Base-by-base conservation (phyloP, 1,140 invertebrate genomes). In the Macrosteles quadrilineatus region DNA sequence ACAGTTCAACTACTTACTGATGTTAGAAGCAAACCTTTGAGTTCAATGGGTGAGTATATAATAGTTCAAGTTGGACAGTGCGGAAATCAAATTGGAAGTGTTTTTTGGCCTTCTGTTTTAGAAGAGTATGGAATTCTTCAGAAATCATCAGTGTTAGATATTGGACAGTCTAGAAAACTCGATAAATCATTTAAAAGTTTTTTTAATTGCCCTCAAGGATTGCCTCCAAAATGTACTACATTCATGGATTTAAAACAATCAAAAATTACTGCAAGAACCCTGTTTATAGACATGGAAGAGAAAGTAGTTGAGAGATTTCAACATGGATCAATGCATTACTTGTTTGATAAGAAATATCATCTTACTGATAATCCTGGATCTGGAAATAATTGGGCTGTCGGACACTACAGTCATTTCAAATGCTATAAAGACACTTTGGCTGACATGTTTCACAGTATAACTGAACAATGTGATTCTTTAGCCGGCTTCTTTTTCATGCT, bases 311-410 rank as follows among this genome's bases (percentile, higher is more conserved):
- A 82, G 70, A 83, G 85, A 73, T 85, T 85, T 75, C 82, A 84
- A 76, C 83, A 83, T 71, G 85, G 88, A 12, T 81, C 81, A 45
- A 75, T 89, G 17, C 76, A 80, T 53, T 81, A 85, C 64, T 77
- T 90, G 53, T 90, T 90, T 80, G 87, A 89, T 77, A 82, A 83
- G 70, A 82, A 81, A 45, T 88, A 85, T 75, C 80, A 85, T 30
- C 77, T 91, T 12, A 88, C 86, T 57, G 87, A 88, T 82, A 86
- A 88, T 68, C 88, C 88, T 68, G 89, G 87, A 68, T 89, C 87
- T 72, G 89, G 87, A 69, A 91, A 91, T 76, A 91, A 91, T 80
- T 91, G 89, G 88, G 89, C 88, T 66, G 84, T 87, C 69, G 88
- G 88, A 53, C 85, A 87, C 80, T 84, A 85, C 69, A 81, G 83